phyloP scores from a whole-genome alignment of 1,140 invertebrate species.

The Drosophila lacteicornis region DNA sequence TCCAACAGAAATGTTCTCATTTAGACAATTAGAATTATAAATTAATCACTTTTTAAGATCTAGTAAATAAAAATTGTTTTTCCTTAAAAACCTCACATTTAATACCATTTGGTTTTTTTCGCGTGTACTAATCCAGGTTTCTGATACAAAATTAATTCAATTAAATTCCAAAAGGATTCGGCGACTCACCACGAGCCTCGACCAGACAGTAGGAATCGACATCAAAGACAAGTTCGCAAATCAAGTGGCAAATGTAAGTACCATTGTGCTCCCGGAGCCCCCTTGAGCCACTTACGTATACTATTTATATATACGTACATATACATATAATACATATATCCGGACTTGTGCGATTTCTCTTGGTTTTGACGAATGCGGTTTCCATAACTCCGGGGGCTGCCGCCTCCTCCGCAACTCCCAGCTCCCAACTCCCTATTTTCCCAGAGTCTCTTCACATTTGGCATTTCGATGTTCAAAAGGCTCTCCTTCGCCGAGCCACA shows the following conservation, averaged over 20 bases:
- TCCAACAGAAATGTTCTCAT: no score
- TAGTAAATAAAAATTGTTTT: no score
- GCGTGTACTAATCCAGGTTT: not conserved
- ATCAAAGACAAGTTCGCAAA: slow-evolving; percentile 53
- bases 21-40: no score
- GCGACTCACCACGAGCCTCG: not conserved
- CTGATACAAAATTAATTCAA: slow-evolving; percentile 33
- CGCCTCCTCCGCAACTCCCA: not conserved
- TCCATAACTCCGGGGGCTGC: slow-evolving; percentile 24
- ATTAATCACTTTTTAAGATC: no score
- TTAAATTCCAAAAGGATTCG: slow-evolving; percentile 31
- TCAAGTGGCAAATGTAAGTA: slow-evolving; percentile 50
- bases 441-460: not conserved
- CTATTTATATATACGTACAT: no score
- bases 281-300: slow-evolving; percentile 25
- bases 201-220: slow-evolving; percentile 2
- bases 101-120: not conserved
- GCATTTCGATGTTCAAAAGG: slow-evolving; percentile 52
- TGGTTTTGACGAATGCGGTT: slow-evolving; percentile 45
- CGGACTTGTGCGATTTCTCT: slow-evolving; percentile 18
- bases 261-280: slow-evolving; percentile 9
- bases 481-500: slow-evolving; percentile 3
- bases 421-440: no score
- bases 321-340: slow-evolving; percentile 18
- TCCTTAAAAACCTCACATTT: not conserved